Evolutionary conservation across 2,888 invertebrate species (phyloP), one percentile per base, ranked within the genome.

Genomic region (Arctia plantaginis): DNA sequence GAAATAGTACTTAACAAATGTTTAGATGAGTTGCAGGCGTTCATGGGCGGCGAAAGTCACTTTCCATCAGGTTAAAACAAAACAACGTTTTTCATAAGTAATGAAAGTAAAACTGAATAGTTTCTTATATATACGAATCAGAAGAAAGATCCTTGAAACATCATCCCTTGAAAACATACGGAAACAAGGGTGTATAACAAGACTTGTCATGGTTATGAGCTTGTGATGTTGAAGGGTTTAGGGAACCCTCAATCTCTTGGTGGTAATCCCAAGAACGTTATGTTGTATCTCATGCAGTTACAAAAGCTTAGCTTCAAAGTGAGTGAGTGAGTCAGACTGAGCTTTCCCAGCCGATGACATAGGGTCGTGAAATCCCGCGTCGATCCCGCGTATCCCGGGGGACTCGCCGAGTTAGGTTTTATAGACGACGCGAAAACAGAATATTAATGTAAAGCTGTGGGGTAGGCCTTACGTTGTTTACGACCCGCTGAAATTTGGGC

Each of bases 391-490:
- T 23, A 35, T 47, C 55, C 55, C 39, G 10, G n/a, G 35, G 66
- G 69, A 69, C 39, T 18, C 12, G 20, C 35, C 55, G 39, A 47
- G 55, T 59, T 69, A 55, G 55, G 55, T 69, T 69, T 69, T 55
- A 69, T 35, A 69, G 69, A 69, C 55, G 55, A 55, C 55, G 35
- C 39, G 55, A 27, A 69, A 39, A 69, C 55, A 51, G 69, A 69
- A 69, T 69, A 59, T 69, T 55, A 69, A 69, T 69, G 69, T n/a
- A 69, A 35, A 51, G n/a, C 55, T 55, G 67, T n/a, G 67, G 30
- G 47, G 12, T 67, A 47, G 23, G 47, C 67, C 33, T 67, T 47
- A 67, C 33, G 30, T 27, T 44, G 67, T 67, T 67, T 67, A 67
- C 67, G 67, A 47, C 18, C 12, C 44, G 6, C 3, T 30, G 67